Evolutionary conservation across 2,113 vertebrate genomes (phyloP).

Genomic region (Sylvia atricapilla): DNA sequence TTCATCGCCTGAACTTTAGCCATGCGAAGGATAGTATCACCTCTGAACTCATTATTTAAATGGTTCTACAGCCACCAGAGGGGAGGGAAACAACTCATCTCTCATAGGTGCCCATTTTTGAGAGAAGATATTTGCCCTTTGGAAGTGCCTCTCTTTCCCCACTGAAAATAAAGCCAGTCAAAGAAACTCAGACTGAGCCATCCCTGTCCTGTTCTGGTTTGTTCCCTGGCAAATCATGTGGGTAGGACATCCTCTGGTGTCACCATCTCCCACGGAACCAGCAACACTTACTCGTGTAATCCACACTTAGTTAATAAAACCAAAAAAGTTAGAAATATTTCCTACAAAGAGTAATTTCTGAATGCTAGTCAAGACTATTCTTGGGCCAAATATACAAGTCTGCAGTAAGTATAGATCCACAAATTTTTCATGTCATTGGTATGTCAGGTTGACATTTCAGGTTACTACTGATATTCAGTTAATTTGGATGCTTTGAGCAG

Average conservation of each 20-base stretch:
- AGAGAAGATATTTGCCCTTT: background rate
- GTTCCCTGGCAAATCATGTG: background rate
- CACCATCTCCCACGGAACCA: background rate
- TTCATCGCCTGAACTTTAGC: background rate
- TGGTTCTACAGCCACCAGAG: background rate
- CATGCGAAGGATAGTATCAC: background rate
- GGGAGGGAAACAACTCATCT: background rate
- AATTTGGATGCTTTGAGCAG: background rate
- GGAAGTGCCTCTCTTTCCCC: background rate
- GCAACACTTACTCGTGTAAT: fast-evolving
- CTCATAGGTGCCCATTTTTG: background rate
- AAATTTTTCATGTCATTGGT: background rate
- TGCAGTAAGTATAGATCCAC: background rate
- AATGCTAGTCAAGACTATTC: background rate
- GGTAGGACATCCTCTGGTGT: background rate
- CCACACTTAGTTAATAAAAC: background rate
- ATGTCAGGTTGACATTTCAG: background rate
- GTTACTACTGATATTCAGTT: background rate
- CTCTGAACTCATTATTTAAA: background rate
- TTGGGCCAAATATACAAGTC: background rate
- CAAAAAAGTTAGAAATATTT: background rate
- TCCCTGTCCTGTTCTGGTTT: background rate
- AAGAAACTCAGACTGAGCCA: background rate
- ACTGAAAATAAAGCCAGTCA: background rate
- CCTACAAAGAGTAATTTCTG: background rate